Conservation (phyloP, 2,888 invertebrate species). For the Chironomus riparius region DNA sequence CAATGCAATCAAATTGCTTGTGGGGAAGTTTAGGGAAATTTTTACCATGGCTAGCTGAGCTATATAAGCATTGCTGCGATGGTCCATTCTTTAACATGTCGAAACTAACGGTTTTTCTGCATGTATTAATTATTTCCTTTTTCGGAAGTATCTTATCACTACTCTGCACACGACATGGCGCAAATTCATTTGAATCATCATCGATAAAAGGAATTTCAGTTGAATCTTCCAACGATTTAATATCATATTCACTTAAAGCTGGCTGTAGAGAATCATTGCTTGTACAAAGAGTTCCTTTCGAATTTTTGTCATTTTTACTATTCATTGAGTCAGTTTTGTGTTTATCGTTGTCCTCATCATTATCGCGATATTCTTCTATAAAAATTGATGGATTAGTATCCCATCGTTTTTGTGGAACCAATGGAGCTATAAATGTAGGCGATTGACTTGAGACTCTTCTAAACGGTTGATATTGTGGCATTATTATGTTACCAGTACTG, state of each 20-base stretch:
- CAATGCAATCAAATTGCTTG: neutral
- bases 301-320: constrained; percentile 31
- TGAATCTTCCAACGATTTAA: constrained; percentile 39
- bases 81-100: constrained; percentile 34
- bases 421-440: neutral
- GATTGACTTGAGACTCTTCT: constrained; percentile 1
- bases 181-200: constrained; percentile 37
- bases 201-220: constrained; percentile 44
- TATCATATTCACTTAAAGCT: constrained; percentile 38
- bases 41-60: constrained; percentile 7
- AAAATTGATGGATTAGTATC: constrained; percentile 37
- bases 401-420: constrained; percentile 5
- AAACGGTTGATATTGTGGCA: neutral
- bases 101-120: constrained; percentile 42
- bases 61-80: neutral
- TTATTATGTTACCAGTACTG: neutral
- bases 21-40: constrained; percentile 15
- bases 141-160: constrained; percentile 26
- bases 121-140: constrained; percentile 11
- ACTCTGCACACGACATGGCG: constrained; percentile 32
- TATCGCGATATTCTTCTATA: constrained; percentile 39
- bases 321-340: neutral
- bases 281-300: constrained; percentile 30
- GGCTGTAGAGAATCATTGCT: constrained; percentile 40
- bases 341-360: neutral